A percentile compares a stretch with the other conserved stretches of the same genome.
Conservation (phyloP, 2,113 vertebrate genomes). For the Oryzias celebensis region DNA sequence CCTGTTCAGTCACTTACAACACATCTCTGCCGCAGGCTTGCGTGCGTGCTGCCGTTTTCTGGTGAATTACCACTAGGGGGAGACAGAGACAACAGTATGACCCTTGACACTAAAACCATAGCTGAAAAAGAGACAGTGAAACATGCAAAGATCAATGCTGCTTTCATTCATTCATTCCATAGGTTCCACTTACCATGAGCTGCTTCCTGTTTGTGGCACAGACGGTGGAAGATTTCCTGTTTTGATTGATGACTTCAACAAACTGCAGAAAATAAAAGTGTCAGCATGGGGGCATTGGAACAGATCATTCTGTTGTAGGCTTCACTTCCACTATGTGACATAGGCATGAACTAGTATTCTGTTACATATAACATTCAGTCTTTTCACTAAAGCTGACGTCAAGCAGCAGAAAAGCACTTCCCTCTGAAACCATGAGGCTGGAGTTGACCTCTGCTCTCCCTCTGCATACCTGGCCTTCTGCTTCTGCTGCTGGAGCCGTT, state of each 20-base stretch:
- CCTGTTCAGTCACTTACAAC: slow-evolving; percentile 59
- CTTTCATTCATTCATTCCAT: neutral
- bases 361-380: too few species aligned
- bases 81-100: slow-evolving; percentile 47
- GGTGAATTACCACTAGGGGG: slow-evolving; percentile 72
- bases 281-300: neutral
- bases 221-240: slow-evolving; percentile 74
- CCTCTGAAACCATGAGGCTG: too few species aligned
- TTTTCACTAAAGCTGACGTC: too few species aligned
- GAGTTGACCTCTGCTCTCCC: neutral
- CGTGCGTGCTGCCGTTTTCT: slow-evolving; percentile 53
- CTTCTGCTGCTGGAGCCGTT: slow-evolving; percentile 72
- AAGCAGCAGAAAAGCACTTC: too few species aligned
- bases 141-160: neutral
- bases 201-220: slow-evolving; percentile 74
- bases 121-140: too few species aligned
- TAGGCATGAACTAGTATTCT: too few species aligned
- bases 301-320: neutral
- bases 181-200: slow-evolving; percentile 65
- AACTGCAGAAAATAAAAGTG: slow-evolving; percentile 67
- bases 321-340: neutral
- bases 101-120: too few species aligned
- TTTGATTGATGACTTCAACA: slow-evolving; percentile 74
- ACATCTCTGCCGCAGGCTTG: slow-evolving; percentile 59
- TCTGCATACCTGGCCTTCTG: slow-evolving; percentile 64